Conservation (phyloP, 2,888 invertebrate species). For the Drosophila falleni region DNA sequence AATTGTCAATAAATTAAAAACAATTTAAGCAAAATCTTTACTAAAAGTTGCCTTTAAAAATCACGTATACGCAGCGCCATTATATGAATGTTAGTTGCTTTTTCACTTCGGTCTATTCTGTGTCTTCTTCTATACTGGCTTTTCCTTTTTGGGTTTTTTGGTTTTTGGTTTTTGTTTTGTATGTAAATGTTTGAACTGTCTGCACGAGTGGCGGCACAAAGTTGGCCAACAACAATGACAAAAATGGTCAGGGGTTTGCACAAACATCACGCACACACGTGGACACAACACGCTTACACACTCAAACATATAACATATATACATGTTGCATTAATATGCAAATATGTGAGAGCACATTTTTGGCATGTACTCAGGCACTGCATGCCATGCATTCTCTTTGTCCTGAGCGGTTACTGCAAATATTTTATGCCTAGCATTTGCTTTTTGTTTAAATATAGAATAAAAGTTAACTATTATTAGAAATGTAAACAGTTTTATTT, state of each 20-base stretch:
- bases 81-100: slow-evolving; percentile 26
- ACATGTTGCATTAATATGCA: slow-evolving; percentile 72
- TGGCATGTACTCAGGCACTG: slow-evolving; percentile 28
- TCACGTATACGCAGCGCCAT: slow-evolving; percentile 30
- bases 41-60: slow-evolving; percentile 12
- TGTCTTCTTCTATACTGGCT: slow-evolving; percentile 15
- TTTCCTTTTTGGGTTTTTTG: slow-evolving; percentile 24
- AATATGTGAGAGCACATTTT: slow-evolving; percentile 70
- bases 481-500: background rate
- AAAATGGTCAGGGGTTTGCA: slow-evolving; percentile 62
- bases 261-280: slow-evolving; percentile 47
- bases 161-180: slow-evolving; percentile 42
- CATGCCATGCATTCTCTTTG: slow-evolving; percentile 9
- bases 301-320: slow-evolving; percentile 16
- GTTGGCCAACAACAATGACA: slow-evolving; percentile 48
- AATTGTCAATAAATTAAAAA: slow-evolving; percentile 1
- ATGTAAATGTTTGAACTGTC: slow-evolving; percentile 76
- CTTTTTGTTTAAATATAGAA: slow-evolving; percentile 1
- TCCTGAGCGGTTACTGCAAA: slow-evolving; percentile 8
- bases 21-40: background rate
- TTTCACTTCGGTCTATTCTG: slow-evolving; percentile 16
- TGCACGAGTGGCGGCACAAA: slow-evolving; percentile 68
- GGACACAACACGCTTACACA: slow-evolving; percentile 11
- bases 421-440: slow-evolving; percentile 7
- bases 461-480: slow-evolving; percentile 4